A percentile compares a stretch with the other conserved stretches of the same genome.
These are phyloP conservation scores for Limenitis arthemis DNA, from an alignment of 2,888 invertebrate species.

Conservation along the genomic window DNA sequence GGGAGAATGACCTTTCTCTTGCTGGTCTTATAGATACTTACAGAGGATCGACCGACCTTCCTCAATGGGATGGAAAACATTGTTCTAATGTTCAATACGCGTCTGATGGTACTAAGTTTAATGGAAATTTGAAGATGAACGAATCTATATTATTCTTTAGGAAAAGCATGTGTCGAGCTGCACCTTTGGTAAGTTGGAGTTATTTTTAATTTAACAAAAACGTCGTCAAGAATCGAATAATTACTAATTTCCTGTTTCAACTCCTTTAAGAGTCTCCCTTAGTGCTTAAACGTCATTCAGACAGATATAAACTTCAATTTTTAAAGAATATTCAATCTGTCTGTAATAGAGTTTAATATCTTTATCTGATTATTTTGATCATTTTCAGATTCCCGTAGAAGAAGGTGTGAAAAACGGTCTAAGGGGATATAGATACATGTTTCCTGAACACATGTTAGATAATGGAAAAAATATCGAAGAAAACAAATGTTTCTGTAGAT, in stretches of 20 bases:
- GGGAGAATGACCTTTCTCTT: conserved; percentile 71
- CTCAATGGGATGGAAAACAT: conserved; percentile 83
- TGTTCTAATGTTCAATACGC: conserved; percentile 84
- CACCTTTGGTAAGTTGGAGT: conserved; percentile 73
- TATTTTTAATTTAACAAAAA: no score
- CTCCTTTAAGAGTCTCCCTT: no score
- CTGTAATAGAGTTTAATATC: background rate
- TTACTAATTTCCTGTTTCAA: no score
- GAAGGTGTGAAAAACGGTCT: conserved; percentile 76
- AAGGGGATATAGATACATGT: conserved; percentile 80
- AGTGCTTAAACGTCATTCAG: no score
- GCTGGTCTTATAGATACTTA: conserved; percentile 85
- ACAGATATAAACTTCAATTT: no score
- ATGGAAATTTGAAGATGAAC: conserved; percentile 76
- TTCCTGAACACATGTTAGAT: conserved; percentile 83
- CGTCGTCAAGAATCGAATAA: no score
- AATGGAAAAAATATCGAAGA: conserved; percentile 79
- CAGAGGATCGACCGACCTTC: conserved; percentile 78
- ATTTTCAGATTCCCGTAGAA: conserved; percentile 70
- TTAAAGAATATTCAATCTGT: no score
- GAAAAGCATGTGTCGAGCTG: conserved; percentile 89
- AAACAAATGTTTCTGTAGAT: conserved; percentile 87
- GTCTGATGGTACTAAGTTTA: conserved; percentile 90
- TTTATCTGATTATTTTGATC: background rate
- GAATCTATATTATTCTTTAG: conserved; percentile 83